phyloP scores from a whole-genome alignment of 2,888 invertebrate species.

The Pachydiplax longipennis region DNA sequence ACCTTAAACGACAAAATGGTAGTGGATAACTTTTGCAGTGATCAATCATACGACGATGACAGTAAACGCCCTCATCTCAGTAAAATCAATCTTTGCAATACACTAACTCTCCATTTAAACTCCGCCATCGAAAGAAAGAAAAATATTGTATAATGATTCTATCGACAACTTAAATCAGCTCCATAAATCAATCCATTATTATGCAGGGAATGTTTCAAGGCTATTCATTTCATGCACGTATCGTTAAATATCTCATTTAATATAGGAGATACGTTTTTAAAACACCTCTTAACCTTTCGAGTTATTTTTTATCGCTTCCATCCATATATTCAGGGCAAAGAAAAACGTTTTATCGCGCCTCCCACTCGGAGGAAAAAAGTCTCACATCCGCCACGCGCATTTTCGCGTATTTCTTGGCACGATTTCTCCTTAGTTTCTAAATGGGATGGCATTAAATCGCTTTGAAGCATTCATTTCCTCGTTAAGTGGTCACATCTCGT shows the following conservation, averaged over 20 bases:
- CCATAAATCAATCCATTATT: background rate
- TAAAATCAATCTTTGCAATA: background rate
- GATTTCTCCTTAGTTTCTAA: background rate
- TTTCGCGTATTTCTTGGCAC: background rate
- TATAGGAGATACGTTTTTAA: background rate
- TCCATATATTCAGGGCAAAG: background rate
- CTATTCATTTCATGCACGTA: background rate
- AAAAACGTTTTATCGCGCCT: background rate
- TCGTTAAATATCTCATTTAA: background rate
- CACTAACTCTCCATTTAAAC: background rate
- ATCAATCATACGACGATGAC: background rate
- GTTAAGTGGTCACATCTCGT: background rate
- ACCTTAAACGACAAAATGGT: too few relatives aligned
- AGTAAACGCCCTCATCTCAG: background rate
- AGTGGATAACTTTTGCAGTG: background rate
- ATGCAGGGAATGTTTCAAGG: background rate
- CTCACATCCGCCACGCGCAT: background rate
- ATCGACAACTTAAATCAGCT: background rate
- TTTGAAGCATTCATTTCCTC: background rate
- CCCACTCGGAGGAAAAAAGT: background rate
- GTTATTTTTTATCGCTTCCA: background rate
- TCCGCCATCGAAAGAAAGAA: background rate
- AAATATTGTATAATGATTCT: background rate
- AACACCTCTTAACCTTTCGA: background rate
- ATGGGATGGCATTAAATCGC: background rate